These are phyloP conservation scores for Cossypha niveicapilla DNA, from an alignment of 2,797 vertebrate species.

Conservation along the genomic window DNA sequence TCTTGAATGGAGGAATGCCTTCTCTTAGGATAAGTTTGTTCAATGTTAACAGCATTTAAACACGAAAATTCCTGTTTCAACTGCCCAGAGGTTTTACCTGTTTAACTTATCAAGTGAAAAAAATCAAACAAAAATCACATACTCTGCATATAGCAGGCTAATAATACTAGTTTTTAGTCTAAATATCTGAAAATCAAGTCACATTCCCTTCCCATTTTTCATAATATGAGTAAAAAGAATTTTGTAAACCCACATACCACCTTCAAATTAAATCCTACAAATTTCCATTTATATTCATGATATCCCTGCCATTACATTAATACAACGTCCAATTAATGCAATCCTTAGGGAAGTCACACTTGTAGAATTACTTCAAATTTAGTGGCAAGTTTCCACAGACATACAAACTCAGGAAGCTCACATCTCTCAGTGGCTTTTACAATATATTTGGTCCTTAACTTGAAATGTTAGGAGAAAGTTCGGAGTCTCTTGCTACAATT, in stretches of 20 bases:
- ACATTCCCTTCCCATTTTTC: background rate
- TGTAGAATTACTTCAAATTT: background rate
- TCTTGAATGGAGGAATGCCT: background rate
- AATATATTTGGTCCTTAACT: background rate
- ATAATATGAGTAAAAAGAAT: background rate
- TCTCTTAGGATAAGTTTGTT: background rate
- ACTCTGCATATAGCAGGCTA: background rate
- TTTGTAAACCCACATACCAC: background rate
- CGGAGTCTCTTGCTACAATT: background rate
- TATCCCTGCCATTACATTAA: background rate
- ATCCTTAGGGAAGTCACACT: background rate
- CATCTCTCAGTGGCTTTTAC: background rate
- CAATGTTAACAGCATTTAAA: background rate
- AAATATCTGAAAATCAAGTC: background rate
- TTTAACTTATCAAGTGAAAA: background rate
- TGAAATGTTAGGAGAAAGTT: background rate
- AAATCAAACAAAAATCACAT: background rate
- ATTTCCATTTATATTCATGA: background rate
- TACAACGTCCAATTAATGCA: background rate
- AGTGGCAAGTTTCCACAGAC: background rate
- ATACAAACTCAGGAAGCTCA: background rate
- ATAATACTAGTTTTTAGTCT: background rate
- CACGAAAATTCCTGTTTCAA: background rate
- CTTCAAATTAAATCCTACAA: background rate
- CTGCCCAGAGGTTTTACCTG: background rate